A percentile compares a stretch with the other conserved stretches of the same genome.
These are phyloP conservation scores for Petrocephalus schoutedeni DNA, from an alignment of 2,797 vertebrate species.

Conservation along the genomic window DNA sequence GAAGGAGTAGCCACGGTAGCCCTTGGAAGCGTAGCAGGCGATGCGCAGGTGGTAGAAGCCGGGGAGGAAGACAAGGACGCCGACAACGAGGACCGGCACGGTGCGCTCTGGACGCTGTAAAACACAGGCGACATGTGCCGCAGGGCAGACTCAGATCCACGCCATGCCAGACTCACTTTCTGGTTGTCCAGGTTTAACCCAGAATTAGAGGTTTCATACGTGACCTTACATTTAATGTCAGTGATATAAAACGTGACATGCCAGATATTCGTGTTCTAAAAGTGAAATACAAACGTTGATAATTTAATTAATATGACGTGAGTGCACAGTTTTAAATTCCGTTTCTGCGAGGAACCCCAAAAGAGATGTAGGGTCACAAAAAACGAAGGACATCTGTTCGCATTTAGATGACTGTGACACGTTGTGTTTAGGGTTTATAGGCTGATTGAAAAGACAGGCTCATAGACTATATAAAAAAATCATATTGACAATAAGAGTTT, in stretches of 20 bases:
- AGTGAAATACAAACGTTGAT: background rate
- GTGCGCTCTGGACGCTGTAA: constrained; percentile 78
- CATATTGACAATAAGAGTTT: background rate
- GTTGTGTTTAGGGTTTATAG: background rate
- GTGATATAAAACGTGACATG: background rate
- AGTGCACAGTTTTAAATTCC: background rate
- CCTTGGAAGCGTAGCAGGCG: constrained; percentile 86
- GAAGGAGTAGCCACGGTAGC: constrained; percentile 90
- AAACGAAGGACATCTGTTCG: background rate
- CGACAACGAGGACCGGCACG: constrained; percentile 85
- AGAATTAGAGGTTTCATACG: background rate
- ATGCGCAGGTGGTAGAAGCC: constrained; percentile 95
- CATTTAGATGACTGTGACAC: background rate
- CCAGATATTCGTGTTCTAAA: background rate
- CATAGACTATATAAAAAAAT: background rate
- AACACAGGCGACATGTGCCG: background rate
- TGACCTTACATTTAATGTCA: background rate
- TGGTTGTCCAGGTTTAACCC: background rate
- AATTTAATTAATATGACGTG: background rate
- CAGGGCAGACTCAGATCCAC: background rate
- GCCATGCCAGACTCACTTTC: background rate
- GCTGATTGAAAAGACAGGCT: background rate
- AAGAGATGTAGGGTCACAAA: background rate
- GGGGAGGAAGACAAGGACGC: constrained; percentile 85
- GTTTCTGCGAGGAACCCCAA: background rate